Conservation (phyloP, 2,888 invertebrate species). For the Carterocephalus palaemon region DNA sequence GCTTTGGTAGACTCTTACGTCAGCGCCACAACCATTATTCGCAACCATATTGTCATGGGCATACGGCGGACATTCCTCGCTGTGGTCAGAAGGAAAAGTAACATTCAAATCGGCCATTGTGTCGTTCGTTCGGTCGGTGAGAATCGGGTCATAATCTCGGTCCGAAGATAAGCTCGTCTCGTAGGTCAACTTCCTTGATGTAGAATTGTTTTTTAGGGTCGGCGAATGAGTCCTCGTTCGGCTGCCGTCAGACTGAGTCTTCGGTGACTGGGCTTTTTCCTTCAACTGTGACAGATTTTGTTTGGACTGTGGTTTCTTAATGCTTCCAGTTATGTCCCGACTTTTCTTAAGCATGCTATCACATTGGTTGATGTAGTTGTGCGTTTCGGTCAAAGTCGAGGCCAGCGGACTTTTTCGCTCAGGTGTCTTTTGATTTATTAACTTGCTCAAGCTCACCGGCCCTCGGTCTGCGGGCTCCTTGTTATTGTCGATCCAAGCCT, state of each 20-base stretch:
- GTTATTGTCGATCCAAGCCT: conserved; percentile 59
- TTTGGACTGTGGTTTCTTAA: conserved; percentile 45
- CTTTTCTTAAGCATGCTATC: conserved; percentile 60
- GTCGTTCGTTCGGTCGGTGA: conserved; percentile 72
- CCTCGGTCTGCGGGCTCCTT: conserved; percentile 44
- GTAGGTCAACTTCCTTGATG: conserved; percentile 55
- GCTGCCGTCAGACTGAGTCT: conserved; percentile 40
- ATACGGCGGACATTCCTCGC: conserved; percentile 43
- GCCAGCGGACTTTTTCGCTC: conserved; percentile 46
- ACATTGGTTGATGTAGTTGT: conserved; percentile 56
- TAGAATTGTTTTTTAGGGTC: conserved; percentile 33
- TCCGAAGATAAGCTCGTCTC: conserved; percentile 59
- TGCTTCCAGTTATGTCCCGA: conserved; percentile 53
- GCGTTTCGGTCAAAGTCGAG: conserved; percentile 55
- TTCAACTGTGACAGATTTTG: conserved; percentile 7
- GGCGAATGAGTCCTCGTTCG: conserved; percentile 53
- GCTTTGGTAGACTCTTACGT: conserved; percentile 4
- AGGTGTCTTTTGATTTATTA: conserved; percentile 54
- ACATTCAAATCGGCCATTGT: conserved; percentile 72
- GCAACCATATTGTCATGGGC: conserved; percentile 28
- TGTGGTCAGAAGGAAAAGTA: conserved; percentile 65
- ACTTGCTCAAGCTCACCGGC: conserved; percentile 67
- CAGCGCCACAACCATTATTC: conserved; percentile 1
- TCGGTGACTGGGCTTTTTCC: conserved; percentile 34
- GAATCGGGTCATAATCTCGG: conserved; percentile 53